Conservation (phyloP, 2,888 invertebrate genomes). For the Melitaea athalia region DNA sequence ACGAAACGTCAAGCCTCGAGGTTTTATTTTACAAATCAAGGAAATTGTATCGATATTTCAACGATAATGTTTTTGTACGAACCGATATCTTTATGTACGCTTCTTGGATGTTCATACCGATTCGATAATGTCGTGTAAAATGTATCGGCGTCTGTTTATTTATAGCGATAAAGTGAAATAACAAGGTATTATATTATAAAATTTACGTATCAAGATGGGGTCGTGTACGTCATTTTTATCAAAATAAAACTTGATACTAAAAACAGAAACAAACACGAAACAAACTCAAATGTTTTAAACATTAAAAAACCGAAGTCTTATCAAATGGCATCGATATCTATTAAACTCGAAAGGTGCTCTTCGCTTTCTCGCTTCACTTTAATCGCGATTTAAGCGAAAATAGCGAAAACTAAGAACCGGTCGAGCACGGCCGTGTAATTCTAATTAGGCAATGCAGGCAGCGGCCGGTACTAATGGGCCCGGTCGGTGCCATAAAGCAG, state of each 20-base stretch:
- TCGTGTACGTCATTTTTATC: conserved; percentile 28
- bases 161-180: conserved; percentile 46
- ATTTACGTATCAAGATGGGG: conserved; percentile 43
- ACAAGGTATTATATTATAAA: conserved; percentile 46
- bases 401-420: conserved; percentile 56
- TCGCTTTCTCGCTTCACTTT: conserved; percentile 15
- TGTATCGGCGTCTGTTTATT: conserved; percentile 45
- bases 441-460: conserved; percentile 79
- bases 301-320: conserved; percentile 1
- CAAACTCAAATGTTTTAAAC: not conserved
- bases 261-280: not conserved
- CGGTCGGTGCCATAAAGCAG: conserved; percentile 70
- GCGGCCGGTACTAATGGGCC: conserved; percentile 70
- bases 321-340: conserved; percentile 9
- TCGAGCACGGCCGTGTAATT: conserved; percentile 63
- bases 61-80: conserved; percentile 74
- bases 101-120: conserved; percentile 66
- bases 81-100: conserved; percentile 71
- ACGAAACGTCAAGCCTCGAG: conserved; percentile 70
- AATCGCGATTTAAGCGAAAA: conserved; percentile 41
- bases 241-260: too few species aligned
- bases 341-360: conserved; percentile 5
- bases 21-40: conserved; percentile 80
- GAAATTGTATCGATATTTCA: conserved; percentile 80
- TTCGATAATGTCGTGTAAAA: conserved; percentile 49